phyloP scores from a whole-genome alignment of 2,113 vertebrate species.

The Pelecanus crispus region DNA sequence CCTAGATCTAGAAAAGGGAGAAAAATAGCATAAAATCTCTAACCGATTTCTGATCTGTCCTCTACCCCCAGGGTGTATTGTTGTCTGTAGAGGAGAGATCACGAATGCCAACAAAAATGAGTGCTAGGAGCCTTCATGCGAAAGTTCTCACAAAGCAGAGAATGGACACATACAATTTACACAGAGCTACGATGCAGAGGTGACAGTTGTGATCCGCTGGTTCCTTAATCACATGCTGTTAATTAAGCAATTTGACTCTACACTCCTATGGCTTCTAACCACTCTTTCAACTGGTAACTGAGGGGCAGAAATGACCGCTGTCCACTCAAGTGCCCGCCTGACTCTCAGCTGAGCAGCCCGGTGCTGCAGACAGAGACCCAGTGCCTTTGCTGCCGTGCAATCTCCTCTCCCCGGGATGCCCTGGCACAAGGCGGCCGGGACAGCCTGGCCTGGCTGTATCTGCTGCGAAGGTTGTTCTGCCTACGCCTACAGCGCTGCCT shows the following conservation, averaged over 20 bases:
- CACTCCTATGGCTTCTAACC: not conserved
- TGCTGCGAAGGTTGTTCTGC: not conserved
- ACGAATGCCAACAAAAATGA: accelerated
- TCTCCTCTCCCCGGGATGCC: not conserved
- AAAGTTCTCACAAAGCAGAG: not conserved
- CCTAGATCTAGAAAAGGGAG: not conserved
- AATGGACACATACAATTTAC: accelerated
- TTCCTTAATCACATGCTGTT: not conserved
- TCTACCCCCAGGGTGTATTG: not conserved
- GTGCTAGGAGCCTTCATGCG: not conserved
- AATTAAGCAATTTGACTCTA: not conserved
- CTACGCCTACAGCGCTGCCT: not conserved
- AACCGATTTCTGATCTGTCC: not conserved
- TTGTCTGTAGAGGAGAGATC: not conserved
- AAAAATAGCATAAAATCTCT: not conserved
- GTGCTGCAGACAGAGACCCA: not conserved
- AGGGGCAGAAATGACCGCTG: not conserved
- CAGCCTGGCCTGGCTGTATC: not conserved
- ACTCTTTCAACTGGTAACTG: accelerated
- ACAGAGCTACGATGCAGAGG: not conserved
- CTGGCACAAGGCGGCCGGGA: not conserved
- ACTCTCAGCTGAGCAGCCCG: not conserved
- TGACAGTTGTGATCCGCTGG: not conserved
- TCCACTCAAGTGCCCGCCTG: accelerated
- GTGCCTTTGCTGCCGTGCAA: not conserved